These are phyloP conservation scores for Argynnis bischoffii DNA, from an alignment of 2,888 invertebrate species.

Conservation along the genomic window DNA sequence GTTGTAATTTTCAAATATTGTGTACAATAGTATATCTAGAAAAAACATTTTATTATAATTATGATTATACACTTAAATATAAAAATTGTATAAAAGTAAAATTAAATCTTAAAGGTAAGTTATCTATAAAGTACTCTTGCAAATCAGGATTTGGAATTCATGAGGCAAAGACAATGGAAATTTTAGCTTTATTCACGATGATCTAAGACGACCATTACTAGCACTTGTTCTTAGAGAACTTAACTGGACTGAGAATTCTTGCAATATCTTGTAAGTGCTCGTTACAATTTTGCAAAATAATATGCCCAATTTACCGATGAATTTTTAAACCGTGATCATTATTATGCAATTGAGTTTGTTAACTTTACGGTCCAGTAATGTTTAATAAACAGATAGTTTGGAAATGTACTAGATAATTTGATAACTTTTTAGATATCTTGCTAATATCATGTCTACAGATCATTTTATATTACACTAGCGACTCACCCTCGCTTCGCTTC, in stretches of 20 bases:
- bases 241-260: constrained; percentile 9
- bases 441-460: too few species aligned
- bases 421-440: too few species aligned
- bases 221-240: constrained; percentile 41
- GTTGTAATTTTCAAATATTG: too few species aligned
- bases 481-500: too few species aligned
- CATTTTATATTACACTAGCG: too few species aligned
- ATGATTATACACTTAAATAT: constrained; percentile 4
- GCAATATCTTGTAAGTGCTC: constrained; percentile 30
- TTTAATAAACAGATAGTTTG: constrained; percentile 16
- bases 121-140: constrained; percentile 29
- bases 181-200: constrained; percentile 52
- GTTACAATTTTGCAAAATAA: constrained; percentile 34
- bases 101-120: constrained; percentile 19
- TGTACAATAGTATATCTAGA: neutral
- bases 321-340: constrained; percentile 16
- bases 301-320: constrained; percentile 32
- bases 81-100: constrained; percentile 22
- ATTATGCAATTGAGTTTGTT: constrained; percentile 25
- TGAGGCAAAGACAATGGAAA: constrained; percentile 58
- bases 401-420: neutral
- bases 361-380: constrained; percentile 26
- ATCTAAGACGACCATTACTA: constrained; percentile 51
- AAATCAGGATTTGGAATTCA: constrained; percentile 51
- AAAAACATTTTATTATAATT: neutral